Conservation (phyloP, 2,797 vertebrate genomes). For the Ceryle rudis region DNA sequence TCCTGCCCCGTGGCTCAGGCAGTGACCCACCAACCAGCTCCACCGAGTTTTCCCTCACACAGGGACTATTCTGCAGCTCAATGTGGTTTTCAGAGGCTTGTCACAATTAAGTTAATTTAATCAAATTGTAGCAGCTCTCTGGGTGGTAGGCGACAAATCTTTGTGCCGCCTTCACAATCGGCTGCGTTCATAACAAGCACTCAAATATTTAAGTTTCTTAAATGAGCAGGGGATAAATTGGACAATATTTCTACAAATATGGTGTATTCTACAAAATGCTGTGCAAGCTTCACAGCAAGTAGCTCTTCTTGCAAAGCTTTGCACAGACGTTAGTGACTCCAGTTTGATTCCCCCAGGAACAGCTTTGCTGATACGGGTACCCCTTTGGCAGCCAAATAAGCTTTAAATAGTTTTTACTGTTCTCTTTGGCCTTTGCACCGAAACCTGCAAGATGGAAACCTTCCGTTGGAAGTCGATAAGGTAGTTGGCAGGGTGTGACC, state of each 20-base stretch:
- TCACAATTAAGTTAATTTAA: not conserved
- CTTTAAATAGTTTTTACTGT: not conserved
- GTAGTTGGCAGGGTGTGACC: not conserved
- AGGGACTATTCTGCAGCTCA: fast-evolving
- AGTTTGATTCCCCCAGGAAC: not conserved
- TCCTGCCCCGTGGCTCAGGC: not conserved
- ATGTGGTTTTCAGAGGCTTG: not conserved
- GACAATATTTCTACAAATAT: not conserved
- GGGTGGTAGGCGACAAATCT: not conserved
- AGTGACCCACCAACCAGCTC: not conserved
- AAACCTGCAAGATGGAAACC: not conserved
- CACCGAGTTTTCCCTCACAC: not conserved
- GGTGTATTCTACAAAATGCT: not conserved
- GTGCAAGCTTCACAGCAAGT: not conserved
- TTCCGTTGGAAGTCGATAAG: fast-evolving
- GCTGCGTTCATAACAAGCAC: fast-evolving
- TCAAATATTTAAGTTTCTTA: not conserved
- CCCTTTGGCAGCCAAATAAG: not conserved
- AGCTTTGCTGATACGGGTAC: fast-evolving
- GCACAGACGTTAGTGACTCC: not conserved
- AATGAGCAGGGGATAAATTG: not conserved
- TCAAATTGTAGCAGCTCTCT: not conserved
- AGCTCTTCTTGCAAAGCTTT: not conserved
- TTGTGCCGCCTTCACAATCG: not conserved
- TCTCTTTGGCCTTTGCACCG: not conserved